Evolutionary conservation across 2,797 vertebrate species (phyloP).

Genomic region (Cheirogaleus major): DNA sequence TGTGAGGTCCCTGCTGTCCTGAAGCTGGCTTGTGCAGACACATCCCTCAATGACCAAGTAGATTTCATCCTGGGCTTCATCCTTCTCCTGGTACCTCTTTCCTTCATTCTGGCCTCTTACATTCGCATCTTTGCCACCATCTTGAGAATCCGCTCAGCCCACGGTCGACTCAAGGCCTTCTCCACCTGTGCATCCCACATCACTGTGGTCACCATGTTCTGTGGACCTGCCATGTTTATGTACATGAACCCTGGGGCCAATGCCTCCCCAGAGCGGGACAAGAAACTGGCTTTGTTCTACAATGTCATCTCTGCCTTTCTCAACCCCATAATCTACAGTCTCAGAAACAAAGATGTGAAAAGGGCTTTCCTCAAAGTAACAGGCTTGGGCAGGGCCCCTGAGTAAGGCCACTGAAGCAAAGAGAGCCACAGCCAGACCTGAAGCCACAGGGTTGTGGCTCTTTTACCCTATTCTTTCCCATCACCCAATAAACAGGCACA

Average conservation of each 20-base stretch:
- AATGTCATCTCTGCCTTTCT: slow-evolving; percentile 74
- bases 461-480: neutral
- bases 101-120: slow-evolving; percentile 65
- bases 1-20: slow-evolving; percentile 75
- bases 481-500: neutral
- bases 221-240: slow-evolving; percentile 74
- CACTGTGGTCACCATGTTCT: slow-evolving; percentile 73
- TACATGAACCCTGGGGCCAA: slow-evolving; percentile 76
- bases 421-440: neutral
- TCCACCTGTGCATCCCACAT: slow-evolving; percentile 75
- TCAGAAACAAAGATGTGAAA: slow-evolving; percentile 80
- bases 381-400: neutral
- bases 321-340: slow-evolving; percentile 77
- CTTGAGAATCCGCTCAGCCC: slow-evolving; percentile 58
- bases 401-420: neutral
- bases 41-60: slow-evolving; percentile 63
- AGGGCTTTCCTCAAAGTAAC: slow-evolving; percentile 67
- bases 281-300: slow-evolving; percentile 77
- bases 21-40: slow-evolving; percentile 73
- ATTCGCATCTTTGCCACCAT: slow-evolving; percentile 63
- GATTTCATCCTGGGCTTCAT: slow-evolving; percentile 72
- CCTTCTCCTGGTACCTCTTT: slow-evolving; percentile 67
- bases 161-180: slow-evolving; percentile 64
- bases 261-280: slow-evolving; percentile 68
- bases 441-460: neutral